phyloP scores from a whole-genome alignment of 2,113 vertebrate genomes.

The Climacteris rufus region DNA sequence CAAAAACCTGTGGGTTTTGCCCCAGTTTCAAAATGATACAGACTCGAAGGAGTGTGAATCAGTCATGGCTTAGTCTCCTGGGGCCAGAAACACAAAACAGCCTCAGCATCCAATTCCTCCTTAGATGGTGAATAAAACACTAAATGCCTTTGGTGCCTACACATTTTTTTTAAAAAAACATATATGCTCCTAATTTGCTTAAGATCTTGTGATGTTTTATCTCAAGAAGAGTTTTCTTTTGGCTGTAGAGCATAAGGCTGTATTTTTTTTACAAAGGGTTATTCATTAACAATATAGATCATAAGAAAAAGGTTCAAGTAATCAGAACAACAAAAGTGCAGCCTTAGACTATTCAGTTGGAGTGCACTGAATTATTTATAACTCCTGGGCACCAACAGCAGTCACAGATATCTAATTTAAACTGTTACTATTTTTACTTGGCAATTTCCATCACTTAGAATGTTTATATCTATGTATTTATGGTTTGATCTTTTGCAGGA shows the following conservation, averaged over 20 bases:
- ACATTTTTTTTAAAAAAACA: neutral
- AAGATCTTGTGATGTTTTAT: neutral
- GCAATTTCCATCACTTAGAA: constrained; percentile 38
- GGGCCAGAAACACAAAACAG: neutral
- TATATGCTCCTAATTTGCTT: neutral
- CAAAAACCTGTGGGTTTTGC: neutral
- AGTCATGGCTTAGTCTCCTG: neutral
- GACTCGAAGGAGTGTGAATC: neutral
- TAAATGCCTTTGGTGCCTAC: neutral
- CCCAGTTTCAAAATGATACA: neutral
- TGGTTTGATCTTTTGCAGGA: constrained; percentile 41
- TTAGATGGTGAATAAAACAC: neutral
- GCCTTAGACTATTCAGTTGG: constrained; percentile 28
- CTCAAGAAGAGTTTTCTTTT: neutral
- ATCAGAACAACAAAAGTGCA: constrained; percentile 24
- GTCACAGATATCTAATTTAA: constrained; percentile 49
- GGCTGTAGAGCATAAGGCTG: neutral
- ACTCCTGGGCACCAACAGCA: constrained; percentile 20
- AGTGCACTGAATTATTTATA: constrained; percentile 59
- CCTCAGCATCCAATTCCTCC: neutral
- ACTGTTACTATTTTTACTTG: constrained; percentile 55
- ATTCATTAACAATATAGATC: neutral
- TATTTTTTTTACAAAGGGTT: neutral
- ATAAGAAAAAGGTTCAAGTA: neutral
- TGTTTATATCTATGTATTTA: constrained; percentile 36